phyloP scores from a whole-genome alignment of 2,797 vertebrate species.

The Danio albolineatus region DNA sequence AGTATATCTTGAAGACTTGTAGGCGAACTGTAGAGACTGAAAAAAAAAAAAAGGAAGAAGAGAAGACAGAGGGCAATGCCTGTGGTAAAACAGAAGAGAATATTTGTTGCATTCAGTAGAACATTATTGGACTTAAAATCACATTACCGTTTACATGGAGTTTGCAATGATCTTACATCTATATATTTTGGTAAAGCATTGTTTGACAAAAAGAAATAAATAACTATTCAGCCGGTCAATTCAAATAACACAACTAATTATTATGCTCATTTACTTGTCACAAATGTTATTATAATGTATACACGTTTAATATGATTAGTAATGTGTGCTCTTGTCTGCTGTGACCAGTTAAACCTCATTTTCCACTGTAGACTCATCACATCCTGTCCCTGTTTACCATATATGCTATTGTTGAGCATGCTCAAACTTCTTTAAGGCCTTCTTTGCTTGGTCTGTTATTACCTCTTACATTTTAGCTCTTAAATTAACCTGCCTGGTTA shows the following conservation, averaged over 20 bases:
- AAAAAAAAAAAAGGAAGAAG: not conserved
- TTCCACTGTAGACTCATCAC: not conserved
- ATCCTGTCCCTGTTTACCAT: constrained; percentile 1
- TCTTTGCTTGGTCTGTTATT: too few relatives aligned
- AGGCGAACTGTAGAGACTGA: not conserved
- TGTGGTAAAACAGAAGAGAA: not conserved
- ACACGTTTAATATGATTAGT: not conserved
- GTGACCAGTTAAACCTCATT: constrained; percentile 6
- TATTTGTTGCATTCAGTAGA: not conserved
- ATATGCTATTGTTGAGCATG: too few relatives aligned
- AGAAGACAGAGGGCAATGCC: not conserved
- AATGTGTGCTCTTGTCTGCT: not conserved
- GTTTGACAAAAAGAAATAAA: too few relatives aligned
- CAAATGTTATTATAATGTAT: not conserved
- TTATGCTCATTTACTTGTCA: too few relatives aligned
- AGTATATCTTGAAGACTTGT: not conserved
- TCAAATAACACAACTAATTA: not conserved
- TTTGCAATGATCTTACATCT: not conserved
- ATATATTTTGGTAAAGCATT: too few relatives aligned
- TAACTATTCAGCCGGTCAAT: not conserved
- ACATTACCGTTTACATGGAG: not conserved
- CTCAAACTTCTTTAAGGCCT: too few relatives aligned
- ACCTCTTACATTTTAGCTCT: too few relatives aligned
- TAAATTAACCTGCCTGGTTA: too few relatives aligned
- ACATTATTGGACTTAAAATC: not conserved